phyloP scores from a whole-genome alignment of 2,888 invertebrate species.

The Oscheius myriophilus region DNA sequence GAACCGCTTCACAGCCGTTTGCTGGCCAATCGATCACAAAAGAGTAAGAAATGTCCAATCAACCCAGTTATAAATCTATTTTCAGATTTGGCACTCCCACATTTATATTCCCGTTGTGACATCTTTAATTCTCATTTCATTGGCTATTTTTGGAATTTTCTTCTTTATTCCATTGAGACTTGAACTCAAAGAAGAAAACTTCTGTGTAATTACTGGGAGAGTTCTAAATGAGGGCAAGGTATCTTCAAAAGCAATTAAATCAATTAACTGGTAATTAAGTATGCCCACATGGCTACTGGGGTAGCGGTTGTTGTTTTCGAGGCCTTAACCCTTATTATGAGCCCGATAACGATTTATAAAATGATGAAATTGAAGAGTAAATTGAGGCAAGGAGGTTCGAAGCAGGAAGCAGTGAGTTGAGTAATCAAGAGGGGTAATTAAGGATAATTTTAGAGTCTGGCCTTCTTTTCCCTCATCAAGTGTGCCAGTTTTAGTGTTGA shows the following conservation, averaged over 20 bases:
- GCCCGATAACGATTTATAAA: constrained; percentile 1
- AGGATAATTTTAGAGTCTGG: constrained; percentile 7
- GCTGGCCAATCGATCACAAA: neutral
- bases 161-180: neutral
- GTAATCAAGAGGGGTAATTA: too few species aligned
- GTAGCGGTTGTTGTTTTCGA: constrained; percentile 1
- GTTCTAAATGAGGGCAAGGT: too few species aligned
- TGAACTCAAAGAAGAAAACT: neutral
- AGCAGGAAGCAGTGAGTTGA: neutral
- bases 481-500: neutral
- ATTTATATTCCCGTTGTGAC: neutral
- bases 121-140: neutral
- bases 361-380: neutral
- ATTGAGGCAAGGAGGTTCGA: neutral
- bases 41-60: neutral
- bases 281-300: neutral
- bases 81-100: neutral
- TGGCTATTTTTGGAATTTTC: neutral
- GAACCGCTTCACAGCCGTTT: constrained; percentile 8
- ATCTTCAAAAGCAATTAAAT: too few species aligned
- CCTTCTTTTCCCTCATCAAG: constrained; percentile 17
- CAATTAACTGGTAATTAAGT: too few species aligned
- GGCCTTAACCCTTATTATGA: neutral
- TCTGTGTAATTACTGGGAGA: neutral
- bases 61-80: neutral